Conservation (phyloP, 2,888 invertebrate species). For the Apoderus coryli region DNA sequence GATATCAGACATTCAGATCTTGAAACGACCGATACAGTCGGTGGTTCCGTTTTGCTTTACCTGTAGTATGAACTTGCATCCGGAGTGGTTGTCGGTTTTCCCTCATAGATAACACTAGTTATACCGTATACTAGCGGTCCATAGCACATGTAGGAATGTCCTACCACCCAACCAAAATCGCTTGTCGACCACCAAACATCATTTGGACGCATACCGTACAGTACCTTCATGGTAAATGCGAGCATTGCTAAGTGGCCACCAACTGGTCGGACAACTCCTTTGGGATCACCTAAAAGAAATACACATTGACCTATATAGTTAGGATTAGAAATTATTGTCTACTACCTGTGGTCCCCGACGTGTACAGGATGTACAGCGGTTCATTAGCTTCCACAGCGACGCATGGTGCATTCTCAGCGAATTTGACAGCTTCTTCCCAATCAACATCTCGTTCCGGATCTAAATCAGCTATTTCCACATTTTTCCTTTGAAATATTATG, state of each 20-base stretch:
- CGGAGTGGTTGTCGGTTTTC: constrained; percentile 89
- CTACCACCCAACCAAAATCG: constrained; percentile 85
- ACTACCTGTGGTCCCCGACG: constrained; percentile 71
- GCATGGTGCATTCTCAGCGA: constrained; percentile 57
- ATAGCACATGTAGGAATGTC: constrained; percentile 89
- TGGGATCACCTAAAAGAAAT: constrained; percentile 38
- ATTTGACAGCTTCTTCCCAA: constrained; percentile 59
- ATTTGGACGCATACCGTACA: constrained; percentile 64
- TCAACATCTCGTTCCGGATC: constrained; percentile 53
- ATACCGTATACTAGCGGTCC: constrained; percentile 71
- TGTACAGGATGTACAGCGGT: constrained; percentile 83
- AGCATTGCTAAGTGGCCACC: constrained; percentile 77
- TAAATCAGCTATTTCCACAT: constrained; percentile 48
- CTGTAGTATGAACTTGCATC: constrained; percentile 86
- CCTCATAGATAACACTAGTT: constrained; percentile 77
- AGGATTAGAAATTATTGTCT: neutral
- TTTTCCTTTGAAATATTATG: constrained; percentile 67
- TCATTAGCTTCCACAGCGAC: constrained; percentile 80
- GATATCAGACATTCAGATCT: too few relatives aligned
- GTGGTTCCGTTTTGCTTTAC: too few relatives aligned
- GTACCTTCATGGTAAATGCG: constrained; percentile 68
- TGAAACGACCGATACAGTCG: too few relatives aligned
- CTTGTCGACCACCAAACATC: constrained; percentile 90
- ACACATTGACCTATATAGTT: constrained; percentile 2
- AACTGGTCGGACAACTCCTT: constrained; percentile 77